Base-by-base conservation (phyloP, 2,888 invertebrate genomes). In the Agrotis exclamationis region DNA sequence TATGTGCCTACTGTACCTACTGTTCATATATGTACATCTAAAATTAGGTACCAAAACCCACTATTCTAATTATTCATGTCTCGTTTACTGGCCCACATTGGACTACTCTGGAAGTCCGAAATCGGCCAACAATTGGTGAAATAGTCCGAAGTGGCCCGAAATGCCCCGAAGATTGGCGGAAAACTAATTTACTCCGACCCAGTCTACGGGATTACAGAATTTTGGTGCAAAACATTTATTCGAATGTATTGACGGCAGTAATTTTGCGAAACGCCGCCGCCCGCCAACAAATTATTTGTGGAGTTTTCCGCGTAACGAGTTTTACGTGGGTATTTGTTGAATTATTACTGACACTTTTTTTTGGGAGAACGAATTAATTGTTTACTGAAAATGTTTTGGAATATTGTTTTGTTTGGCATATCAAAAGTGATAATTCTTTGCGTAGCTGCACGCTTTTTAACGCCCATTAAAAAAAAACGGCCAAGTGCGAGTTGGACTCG, bases 131-230 rank as follows among this genome's bases (percentile, higher is more conserved):
- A 66, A 78, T 70, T 64, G 24, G 33, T 57, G 53, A 50, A 74
- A 71, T 65, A 72, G 47, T 65, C 56, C 64, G 65, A 71, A 84
- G 82, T 28, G 58, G 62, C 47, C 68, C 54, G 47, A 56, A 74
- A 72, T 70, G 69, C 53, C 70, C 53, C 66, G 66, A 73, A 85
- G 83, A 28, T 28, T 28, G 24, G 5, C 3, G 77, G 64, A 70
- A 82, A 85, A 72, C 80, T 78, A 74, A 84, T 84, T 82, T 79
- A 39, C 66, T 56, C 67, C 45, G 20, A 28, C 39, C 33, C 63
- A 68, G 60, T 64, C 39, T 57, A 48, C 70, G 62, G 64, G 63
- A 78, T 78, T 74, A 70, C 68, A 48, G 67, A 65, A 74, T 76
- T 75, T 70, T 58, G 47, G 51, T 68, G 56, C 63, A 80, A 76